These are phyloP conservation scores for Lamellibrachia columna DNA, from an alignment of 2,888 invertebrate genomes.

Conservation along the genomic window DNA sequence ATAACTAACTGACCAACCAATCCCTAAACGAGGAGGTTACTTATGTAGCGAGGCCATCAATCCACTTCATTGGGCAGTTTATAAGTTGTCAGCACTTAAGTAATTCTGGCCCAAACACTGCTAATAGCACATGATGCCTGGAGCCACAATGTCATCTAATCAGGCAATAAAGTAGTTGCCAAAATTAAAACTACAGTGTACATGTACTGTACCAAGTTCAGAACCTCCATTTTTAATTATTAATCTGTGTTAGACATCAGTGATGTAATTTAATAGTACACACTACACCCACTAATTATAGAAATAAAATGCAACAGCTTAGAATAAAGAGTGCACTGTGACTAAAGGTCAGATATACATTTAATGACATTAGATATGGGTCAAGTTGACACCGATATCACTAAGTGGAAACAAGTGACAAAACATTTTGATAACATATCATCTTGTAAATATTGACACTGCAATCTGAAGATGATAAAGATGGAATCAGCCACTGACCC, in stretches of 20 bases:
- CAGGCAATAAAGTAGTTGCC: neutral
- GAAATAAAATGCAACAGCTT: too few relatives aligned
- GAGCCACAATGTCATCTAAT: neutral
- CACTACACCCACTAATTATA: neutral
- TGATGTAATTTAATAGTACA: neutral
- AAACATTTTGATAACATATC: neutral
- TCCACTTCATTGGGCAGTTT: too few relatives aligned
- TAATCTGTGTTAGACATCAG: neutral
- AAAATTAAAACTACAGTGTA: neutral
- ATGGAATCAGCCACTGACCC: neutral
- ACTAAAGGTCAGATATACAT: too few relatives aligned
- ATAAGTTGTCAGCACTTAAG: neutral
- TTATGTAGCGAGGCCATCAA: neutral
- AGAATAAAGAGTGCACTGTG: too few relatives aligned
- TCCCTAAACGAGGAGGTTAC: neutral
- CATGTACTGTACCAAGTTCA: too few relatives aligned
- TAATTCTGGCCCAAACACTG: neutral
- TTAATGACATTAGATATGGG: neutral
- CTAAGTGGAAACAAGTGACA: neutral
- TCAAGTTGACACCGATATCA: neutral
- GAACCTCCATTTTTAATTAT: too few relatives aligned
- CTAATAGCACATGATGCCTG: neutral
- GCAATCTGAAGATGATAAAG: neutral
- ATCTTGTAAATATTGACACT: neutral
- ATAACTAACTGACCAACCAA: neutral